phyloP scores from a whole-genome alignment of 2,888 invertebrate genomes.

The Mallateleia sp. region DNA sequence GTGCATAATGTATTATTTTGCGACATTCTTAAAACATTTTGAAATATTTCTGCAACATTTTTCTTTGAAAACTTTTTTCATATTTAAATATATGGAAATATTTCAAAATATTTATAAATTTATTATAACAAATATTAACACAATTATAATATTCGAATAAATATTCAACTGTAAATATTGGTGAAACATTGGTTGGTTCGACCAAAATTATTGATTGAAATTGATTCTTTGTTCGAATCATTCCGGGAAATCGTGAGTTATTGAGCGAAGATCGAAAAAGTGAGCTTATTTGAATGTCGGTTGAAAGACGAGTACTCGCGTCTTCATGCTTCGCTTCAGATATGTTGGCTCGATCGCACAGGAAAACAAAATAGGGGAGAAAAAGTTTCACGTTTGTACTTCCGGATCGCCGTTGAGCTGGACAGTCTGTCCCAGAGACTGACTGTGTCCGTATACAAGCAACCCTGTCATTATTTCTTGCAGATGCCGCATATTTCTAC shows the following conservation, averaged over 20 bases:
- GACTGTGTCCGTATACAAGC: conserved; percentile 75
- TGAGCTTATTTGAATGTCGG: conserved; percentile 66
- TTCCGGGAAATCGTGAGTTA: conserved; percentile 50
- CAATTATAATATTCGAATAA: too few species aligned
- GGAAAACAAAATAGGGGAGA: conserved; percentile 75
- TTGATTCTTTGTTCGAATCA: too few species aligned
- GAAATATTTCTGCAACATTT: too few species aligned
- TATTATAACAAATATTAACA: too few species aligned
- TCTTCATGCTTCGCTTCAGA: conserved; percentile 74
- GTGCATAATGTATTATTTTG: too few species aligned
- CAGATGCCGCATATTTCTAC: conserved; percentile 89
- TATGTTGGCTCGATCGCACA: conserved; percentile 66
- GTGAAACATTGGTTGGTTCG: too few species aligned
- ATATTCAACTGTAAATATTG: too few species aligned
- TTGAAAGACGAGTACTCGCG: conserved; percentile 66
- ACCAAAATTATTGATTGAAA: too few species aligned
- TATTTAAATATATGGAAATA: too few species aligned
- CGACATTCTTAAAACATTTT: too few species aligned
- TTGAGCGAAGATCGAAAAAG: conserved; percentile 44
- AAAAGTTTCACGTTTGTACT: conserved; percentile 83
- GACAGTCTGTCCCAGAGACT: conserved; percentile 81
- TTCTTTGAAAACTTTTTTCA: too few species aligned
- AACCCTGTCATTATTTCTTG: conserved; percentile 88
- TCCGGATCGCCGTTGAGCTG: conserved; percentile 80
- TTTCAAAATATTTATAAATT: too few species aligned